Conservation (phyloP, 2,113 vertebrate species). For the Hippopotamus amphibius region DNA sequence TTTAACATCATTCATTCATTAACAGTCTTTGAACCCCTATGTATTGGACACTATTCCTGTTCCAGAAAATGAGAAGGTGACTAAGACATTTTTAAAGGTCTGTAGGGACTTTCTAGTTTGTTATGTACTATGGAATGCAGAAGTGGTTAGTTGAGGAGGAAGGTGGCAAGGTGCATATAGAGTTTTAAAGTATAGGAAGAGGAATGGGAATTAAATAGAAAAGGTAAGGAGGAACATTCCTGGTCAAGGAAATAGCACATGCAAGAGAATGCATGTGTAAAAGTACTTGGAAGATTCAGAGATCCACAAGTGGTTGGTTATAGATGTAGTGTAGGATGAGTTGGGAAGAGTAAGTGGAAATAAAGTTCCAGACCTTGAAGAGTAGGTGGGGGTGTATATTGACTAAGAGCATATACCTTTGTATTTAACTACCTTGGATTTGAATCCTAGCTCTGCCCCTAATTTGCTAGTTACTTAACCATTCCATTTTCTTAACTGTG, state of each 20-base stretch:
- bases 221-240: not conserved
- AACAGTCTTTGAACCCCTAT: not conserved
- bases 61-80: constrained; percentile 3
- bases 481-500: constrained; percentile 17
- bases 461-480: not conserved
- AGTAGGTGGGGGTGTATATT: not conserved
- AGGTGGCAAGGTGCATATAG: not conserved
- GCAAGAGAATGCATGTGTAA: not conserved
- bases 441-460: not conserved
- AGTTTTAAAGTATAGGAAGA: not conserved
- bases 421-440: not conserved
- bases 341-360: not conserved
- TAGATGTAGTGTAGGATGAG: not conserved
- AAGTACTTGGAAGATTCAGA: not conserved
- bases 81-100: constrained; percentile 8
- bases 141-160: not conserved
- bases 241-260: not conserved
- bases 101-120: not conserved
- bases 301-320: not conserved
- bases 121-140: not conserved
- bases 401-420: not conserved
- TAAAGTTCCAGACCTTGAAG: not conserved
- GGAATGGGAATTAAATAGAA: not conserved
- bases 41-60: not conserved
- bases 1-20: not conserved